Evolutionary conservation across 2,113 vertebrate genomes (phyloP).

Genomic region (Phylloscopus trochiloides): DNA sequence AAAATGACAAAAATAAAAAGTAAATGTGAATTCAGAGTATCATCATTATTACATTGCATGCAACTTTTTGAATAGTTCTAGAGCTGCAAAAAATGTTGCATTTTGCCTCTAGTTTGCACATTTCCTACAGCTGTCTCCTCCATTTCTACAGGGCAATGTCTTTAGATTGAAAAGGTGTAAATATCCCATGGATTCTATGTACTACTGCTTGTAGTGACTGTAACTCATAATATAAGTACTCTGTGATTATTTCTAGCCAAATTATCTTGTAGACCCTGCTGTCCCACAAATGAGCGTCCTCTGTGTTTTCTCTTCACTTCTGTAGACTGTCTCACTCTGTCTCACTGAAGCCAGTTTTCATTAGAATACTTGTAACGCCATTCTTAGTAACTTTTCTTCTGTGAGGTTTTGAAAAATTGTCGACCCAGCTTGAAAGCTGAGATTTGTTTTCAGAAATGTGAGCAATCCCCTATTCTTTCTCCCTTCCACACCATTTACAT

Average conservation of each 20-base stretch:
- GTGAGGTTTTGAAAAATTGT: background rate
- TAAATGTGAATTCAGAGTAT: background rate
- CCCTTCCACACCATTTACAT: fast-evolving
- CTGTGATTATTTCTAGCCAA: background rate
- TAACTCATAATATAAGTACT: background rate
- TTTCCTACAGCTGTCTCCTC: background rate
- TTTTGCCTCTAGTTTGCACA: background rate
- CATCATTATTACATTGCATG: background rate
- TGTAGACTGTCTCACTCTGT: fast-evolving
- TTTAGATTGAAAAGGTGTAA: background rate
- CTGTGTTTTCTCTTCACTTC: background rate
- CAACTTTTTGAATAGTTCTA: background rate
- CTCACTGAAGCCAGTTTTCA: background rate
- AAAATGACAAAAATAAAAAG: background rate
- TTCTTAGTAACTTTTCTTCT: background rate
- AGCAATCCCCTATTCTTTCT: fast-evolving
- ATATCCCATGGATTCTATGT: background rate
- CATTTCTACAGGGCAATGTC: background rate
- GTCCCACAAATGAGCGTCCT: background rate
- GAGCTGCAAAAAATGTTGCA: background rate
- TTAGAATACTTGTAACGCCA: background rate
- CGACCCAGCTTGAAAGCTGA: background rate
- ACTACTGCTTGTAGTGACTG: background rate
- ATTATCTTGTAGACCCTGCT: background rate
- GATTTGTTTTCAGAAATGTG: background rate